Base-by-base conservation (phyloP, 37 sponge, comb jelly and placozoan species). In the Haliclona indistincta region DNA sequence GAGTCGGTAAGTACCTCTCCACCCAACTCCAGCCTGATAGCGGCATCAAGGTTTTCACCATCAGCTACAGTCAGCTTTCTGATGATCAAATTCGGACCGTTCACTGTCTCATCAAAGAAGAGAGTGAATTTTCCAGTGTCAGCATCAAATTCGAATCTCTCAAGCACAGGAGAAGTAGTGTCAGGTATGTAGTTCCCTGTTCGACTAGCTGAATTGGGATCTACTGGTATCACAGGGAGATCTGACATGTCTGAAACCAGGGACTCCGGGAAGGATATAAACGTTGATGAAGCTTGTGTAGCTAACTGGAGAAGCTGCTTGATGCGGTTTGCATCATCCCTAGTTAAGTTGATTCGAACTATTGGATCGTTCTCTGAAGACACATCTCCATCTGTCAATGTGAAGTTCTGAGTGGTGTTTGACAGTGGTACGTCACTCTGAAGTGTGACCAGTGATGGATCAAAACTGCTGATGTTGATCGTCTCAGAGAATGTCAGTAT, bases 401-500 rank as follows among this genome's bases (percentile, higher is more conserved):
- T 79, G 73, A 81, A 80, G 43, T 25, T 56, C 19, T 54, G 47
- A 0, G 77, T 54, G 28, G 44, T 76, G 37, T 45, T 70, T 35
- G 25, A 29, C 34, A 49, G 51, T 0, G 58, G 43, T 37, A 51
- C 25, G 6, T 37, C 44, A 63, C 77, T 80, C 43, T 74, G 74
- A 23, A 93, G 30, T 8, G 80, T 76, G 32, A 89, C 54, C 41
- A 78, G 63, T 4, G 60, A 38, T 6, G 65, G 68, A 54, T 89
- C 81, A 65, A 89, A 75, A 20, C 83, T 77, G 26, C 67, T 73
- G 15, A 73, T 67, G 54, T 88, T 82, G 30, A 91, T 89, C 28
- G 96, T 88, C 55, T 95, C 96, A 49, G 84, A 76, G 71, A 95
- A 95, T 8, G 93, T 85, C 20, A 95, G 84, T 13, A 43, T 22